phyloP scores from a whole-genome alignment of 2,113 vertebrate species.

The Osmerus mordax region DNA sequence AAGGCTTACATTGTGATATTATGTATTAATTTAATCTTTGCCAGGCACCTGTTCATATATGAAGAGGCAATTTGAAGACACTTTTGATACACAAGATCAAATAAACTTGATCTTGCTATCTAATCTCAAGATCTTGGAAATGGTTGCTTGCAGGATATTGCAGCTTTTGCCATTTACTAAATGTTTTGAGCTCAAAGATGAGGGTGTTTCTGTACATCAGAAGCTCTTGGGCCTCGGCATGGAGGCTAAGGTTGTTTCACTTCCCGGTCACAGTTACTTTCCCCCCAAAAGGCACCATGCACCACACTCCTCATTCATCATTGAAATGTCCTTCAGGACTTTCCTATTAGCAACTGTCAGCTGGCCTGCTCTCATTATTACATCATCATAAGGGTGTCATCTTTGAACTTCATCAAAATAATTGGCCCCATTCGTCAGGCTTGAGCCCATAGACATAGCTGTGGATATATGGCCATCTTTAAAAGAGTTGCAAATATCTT shows the following conservation, averaged over 20 bases:
- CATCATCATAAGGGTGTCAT: slow-evolving; percentile 70
- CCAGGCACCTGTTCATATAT: slow-evolving; percentile 9
- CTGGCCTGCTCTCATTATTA: slow-evolving; percentile 61
- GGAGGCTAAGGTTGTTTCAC: background rate
- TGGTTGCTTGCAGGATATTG: slow-evolving; percentile 50
- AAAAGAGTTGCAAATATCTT: slow-evolving; percentile 17
- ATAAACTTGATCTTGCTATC: slow-evolving; percentile 16
- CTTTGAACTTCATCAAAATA: slow-evolving; percentile 74
- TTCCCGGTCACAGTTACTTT: background rate
- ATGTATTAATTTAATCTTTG: slow-evolving; percentile 13
- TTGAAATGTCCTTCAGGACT: slow-evolving; percentile 54
- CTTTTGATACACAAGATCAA: slow-evolving; percentile 26
- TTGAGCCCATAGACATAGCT: slow-evolving; percentile 37
- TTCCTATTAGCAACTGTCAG: slow-evolving; percentile 65
- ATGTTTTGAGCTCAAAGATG: background rate
- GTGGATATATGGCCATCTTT: slow-evolving; percentile 2
- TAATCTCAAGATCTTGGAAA: slow-evolving; percentile 32
- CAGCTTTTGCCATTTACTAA: slow-evolving; percentile 13
- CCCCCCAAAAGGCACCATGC: slow-evolving; percentile 39
- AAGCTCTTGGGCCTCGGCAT: background rate
- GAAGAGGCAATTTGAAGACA: slow-evolving; percentile 17
- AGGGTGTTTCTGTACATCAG: slow-evolving; percentile 9
- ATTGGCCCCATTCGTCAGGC: slow-evolving; percentile 69
- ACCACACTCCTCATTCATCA: slow-evolving; percentile 57
- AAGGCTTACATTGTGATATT: slow-evolving; percentile 4